Base-by-base conservation (phyloP, 2,797 vertebrate species). In the Falco novaeseelandiae region DNA sequence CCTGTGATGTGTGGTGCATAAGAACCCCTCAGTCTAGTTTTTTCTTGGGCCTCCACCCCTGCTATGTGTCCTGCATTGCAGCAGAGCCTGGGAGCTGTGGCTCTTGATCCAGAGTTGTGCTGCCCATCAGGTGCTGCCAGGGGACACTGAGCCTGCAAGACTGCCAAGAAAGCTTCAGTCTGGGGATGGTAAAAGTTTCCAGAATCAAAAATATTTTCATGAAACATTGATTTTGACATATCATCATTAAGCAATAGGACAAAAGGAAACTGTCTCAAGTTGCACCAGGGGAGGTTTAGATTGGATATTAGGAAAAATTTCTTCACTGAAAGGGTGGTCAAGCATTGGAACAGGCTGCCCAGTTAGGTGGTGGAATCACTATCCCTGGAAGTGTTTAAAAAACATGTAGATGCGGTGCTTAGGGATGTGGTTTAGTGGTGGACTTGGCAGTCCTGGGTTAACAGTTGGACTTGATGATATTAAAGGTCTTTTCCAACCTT, bases 1-100 rank as follows among this genome's bases (percentile, higher is more conserved):
- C 40, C 74, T 65, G 14, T 0, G 1, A 26, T 11, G 10, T 46
- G 18, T 63, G 44, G 29, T 51, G 44, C 11, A 6, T 1, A 57
- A 57, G 62, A 86, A 36, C 26, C 27, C 57, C 36, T 26, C 1
- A 0, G 27, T 29, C 18, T 25, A 18, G 1, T 44, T 74, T 20
- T 40, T 66, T 59, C 61, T 58, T 32, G 61, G 14, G 10, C 17
- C 18, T 62, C 55, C 81, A 84, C 51, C 17, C 12, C 1, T 4
- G 34, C 40, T n/a, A 20, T 29, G 4, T 34, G 17, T 36, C 32
- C 46, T 58, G 26, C 25, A 29, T 34, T 34, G 21, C 36, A 57
- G 55, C 22, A 80, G 57, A 62, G 42, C 32, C 71, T 58, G 27
- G 25, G 29, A 86, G 46, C 49, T 66, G 22, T 2, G 1, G 12